Base-by-base conservation (phyloP, 2,113 vertebrate genomes). In the Daubentonia madagascariensis region DNA sequence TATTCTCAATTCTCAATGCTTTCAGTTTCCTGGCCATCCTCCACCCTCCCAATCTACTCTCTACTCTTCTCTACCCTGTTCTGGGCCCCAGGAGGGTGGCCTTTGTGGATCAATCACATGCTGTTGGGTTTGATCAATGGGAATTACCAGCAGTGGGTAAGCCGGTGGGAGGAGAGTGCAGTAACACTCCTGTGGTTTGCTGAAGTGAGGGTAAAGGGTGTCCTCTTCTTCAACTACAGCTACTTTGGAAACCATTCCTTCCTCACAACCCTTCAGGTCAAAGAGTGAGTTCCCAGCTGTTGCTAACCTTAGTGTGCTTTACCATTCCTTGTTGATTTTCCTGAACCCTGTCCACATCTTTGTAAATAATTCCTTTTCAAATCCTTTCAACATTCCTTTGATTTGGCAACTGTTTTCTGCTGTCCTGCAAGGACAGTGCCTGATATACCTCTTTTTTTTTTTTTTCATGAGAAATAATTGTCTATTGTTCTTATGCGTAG, bases 1-100 rank as follows among this genome's bases (percentile, higher is more conserved):
- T 72, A 43, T 90, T 57, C 14, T 76, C 37, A 83, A 43, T 91
- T 95, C 92, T 96, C 43, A 43, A 1, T 72, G 11, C 57, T 95
- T 92, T 96, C 54, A 45, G 5, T 75, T 86, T 5, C 12, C 7
- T 73, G 20, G 6, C 8, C 3, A 28, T 13, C 4, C 7, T 23
- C 0, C 0, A 16, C 1, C 9, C 20, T 6, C 40, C 20, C 5
- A 57, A 8, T 68, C 12, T 32, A 54, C 50, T 91, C 17, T 67
- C 11, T 85, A 40, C 7, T 59, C 25, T 76, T 95, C 57, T 50
- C 37, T 75, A n/a, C 30, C 3, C 6, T 89, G 4, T 83, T 94
- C 54, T 89, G 59, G 14, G 3, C 8, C 16, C 23, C 1, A 1
- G 12, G 11, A 75, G 28, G 28, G 43, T 84, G n/a, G 75, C 17